Base-by-base conservation (phyloP, 2,888 invertebrate species). In the Amorpha juglandis region DNA sequence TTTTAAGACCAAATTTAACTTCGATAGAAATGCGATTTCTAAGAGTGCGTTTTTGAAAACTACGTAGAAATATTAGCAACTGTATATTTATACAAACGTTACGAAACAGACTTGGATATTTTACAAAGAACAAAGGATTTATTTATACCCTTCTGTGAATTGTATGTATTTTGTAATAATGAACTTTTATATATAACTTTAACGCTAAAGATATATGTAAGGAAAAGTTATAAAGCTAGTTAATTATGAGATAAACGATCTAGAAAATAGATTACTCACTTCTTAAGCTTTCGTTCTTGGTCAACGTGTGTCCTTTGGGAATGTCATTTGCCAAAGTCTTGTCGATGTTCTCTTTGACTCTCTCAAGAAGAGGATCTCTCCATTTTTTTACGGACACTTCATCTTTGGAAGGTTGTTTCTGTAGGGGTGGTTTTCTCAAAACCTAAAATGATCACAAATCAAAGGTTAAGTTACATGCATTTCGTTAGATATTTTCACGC, bases 301-400 rank as follows among this genome's bases (percentile, higher is more conserved):
- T 94, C 55, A 94, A 82, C 6, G 94, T 94, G 74, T 94, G 94
- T 63, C 94, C 94, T 74, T 93, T 94, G 1, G 94, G 94, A 21
- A 87, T 79, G 69, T 94, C 94, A 72, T 93, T 93, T 21, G 87
- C 88, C 45, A 94, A 76, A 21, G 94, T 93, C 77, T 93, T 94
- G 77, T 94, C 94, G 66, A 94, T 94, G 70, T 92, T 94, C 66
- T 94, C 93, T 79, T 94, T 93, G 45, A 93, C 93, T 62, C 93
- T 87, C 72, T 94, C 94, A 71, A 91, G 91, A 21, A 94, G 80
- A 9, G 94, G 94, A 67, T 94, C 94, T 67, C 94, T 86, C 94
- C 94, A 94, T 84, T 93, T 94, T 77, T 93, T 94, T 38, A 91
- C 84, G 21, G 87, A 86, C 2, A 82, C 81, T 64, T 94, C 94